Base-by-base conservation (phyloP, 2,797 vertebrate genomes). In the Sciaenops ocellatus region DNA sequence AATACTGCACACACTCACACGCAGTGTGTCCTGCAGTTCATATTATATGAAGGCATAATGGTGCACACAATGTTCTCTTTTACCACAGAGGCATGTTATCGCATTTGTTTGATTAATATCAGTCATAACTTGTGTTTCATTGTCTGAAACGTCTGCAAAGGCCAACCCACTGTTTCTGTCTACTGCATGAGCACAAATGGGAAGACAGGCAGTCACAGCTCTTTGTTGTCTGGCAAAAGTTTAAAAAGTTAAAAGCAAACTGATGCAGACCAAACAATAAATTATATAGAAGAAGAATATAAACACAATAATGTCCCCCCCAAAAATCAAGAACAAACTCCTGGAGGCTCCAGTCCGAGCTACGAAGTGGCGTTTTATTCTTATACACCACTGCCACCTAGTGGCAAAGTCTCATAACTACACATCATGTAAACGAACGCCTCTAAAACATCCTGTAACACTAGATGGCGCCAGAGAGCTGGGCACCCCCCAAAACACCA, bases 401-500 rank as follows among this genome's bases (percentile, higher is more conserved):
- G 48, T 86, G 89, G 80, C 42, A 0, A 30, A 16, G 0, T 0
- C 0, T 4, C 1, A 0, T 5, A 61, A 46, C 10, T 76, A 46
- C 76, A 82, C 0, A 2, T 30, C 0, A 5, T 6, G 4, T 15
- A n/a, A 38, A 54, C 7, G 34, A n/a, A 28, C 4, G 4, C 0
- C 6, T 0, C 34, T 24, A 57, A 9, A 6, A 18, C 3, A 0
- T 6, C 5, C 4, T 3, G 0, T 2, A 44, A 41, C 92, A 86
- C 74, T 41, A 89, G 84, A 59, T 87, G 90, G 87, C 28, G 47
- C 54, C 72, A 86, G 38, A 88, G 28, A 24, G 15, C 67, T 18
- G 5, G 22, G 34, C 15, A 74, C 20, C 6, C 6, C 55, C 1
- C 2, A 63, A 30, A 42, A 26, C 54, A 26, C 38, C 12, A 56